Percentiles rank a stretch among this genome's conserved stretches.
Evolutionary conservation across 2,797 vertebrate species (phyloP).

Genomic region (Anabas testudineus): DNA sequence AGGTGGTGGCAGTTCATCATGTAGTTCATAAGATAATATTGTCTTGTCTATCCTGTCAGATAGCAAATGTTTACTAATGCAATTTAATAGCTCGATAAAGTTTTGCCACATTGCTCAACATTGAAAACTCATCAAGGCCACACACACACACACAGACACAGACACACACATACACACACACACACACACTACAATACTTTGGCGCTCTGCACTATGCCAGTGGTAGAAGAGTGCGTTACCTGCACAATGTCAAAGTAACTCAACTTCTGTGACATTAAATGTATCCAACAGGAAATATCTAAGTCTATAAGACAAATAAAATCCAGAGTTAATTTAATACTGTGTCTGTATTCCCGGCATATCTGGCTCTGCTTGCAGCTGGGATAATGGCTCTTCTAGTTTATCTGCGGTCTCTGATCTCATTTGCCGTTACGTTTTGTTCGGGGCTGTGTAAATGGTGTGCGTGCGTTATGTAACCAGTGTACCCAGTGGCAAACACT

Average conservation of each 20-base stretch:
- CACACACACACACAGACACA: too few relatives aligned
- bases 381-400: conserved; percentile 73
- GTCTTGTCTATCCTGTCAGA: neutral
- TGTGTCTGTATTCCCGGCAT: conserved; percentile 78
- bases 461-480: conserved; percentile 52
- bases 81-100: neutral
- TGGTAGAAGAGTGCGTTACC: conserved; percentile 11
- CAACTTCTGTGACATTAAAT: conserved; percentile 70
- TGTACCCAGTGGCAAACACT: conserved; percentile 34
- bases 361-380: conserved; percentile 73
- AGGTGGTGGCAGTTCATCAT: too few relatives aligned
- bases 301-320: conserved; percentile 77
- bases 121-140: neutral
- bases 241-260: conserved; percentile 61
- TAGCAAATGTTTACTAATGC: neutral
- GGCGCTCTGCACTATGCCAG: neutral
- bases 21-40: neutral
- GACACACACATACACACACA: too few relatives aligned
- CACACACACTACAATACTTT: too few relatives aligned
- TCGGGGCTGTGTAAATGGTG: conserved; percentile 42
- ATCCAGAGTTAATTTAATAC: conserved; percentile 79
- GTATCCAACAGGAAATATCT: conserved; percentile 74
- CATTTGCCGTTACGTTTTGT: conserved; percentile 71
- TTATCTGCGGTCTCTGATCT: conserved; percentile 78
- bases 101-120: conserved; percentile 9